A percentile compares a stretch with the other conserved stretches of the same genome.
Conservation (phyloP, 2,113 vertebrate species). For the Pantherophis guttatus region DNA sequence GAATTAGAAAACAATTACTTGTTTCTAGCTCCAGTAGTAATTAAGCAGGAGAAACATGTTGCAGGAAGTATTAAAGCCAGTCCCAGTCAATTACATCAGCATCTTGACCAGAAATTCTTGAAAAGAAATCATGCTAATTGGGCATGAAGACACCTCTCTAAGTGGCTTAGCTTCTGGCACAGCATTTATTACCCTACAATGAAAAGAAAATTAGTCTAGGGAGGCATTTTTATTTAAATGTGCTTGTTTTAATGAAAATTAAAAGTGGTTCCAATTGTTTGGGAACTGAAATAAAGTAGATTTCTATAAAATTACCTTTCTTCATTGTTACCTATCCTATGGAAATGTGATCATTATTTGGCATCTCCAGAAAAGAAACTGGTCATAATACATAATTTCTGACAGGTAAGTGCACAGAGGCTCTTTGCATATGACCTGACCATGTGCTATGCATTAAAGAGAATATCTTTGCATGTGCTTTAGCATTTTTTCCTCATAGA, state of each 20-base stretch:
- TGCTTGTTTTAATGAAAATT: background rate
- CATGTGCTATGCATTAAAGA: background rate
- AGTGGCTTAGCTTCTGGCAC: background rate
- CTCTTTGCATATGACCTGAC: background rate
- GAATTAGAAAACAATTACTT: background rate
- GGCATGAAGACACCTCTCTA: background rate
- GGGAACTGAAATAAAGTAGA: background rate
- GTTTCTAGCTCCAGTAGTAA: background rate
- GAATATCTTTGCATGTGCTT: background rate
- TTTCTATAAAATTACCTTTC: background rate
- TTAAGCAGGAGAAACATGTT: background rate
- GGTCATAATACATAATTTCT: background rate
- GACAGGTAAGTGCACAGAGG: no score
- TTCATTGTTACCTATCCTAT: background rate
- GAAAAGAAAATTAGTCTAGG: background rate
- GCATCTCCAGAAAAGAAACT: background rate
- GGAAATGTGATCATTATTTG: background rate
- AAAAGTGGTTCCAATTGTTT: background rate
- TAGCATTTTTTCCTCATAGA: background rate
- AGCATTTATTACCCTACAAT: background rate
- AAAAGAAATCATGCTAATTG: background rate
- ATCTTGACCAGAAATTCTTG: background rate
- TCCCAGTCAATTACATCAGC: background rate
- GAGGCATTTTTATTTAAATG: background rate
- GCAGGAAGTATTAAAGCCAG: background rate